A percentile compares a stretch with the other conserved stretches of the same genome.
phyloP scores from a whole-genome alignment of 92 coral and sea anemone genomes.

The Isaurus tuberculatus region DNA sequence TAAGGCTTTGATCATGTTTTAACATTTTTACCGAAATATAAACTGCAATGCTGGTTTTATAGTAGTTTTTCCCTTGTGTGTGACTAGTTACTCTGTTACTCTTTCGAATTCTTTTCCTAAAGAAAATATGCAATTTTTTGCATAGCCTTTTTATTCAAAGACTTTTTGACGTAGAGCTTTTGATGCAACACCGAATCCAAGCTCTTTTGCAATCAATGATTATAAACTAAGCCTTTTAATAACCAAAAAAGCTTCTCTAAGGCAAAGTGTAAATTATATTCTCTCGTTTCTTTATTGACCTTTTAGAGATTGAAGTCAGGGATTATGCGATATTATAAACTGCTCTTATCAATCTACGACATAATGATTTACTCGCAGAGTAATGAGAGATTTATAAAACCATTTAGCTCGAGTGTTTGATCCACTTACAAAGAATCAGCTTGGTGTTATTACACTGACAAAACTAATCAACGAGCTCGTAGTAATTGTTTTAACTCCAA shows the following conservation, averaged over 20 bases:
- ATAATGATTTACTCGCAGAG: background rate
- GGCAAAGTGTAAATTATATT: background rate
- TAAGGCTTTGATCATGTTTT: too few relatives aligned
- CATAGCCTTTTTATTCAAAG: too few relatives aligned
- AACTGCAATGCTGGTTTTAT: too few relatives aligned
- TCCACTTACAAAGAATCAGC: background rate
- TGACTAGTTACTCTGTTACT: too few relatives aligned
- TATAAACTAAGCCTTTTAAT: background rate
- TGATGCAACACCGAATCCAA: background rate
- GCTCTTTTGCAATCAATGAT: background rate
- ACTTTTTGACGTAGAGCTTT: too few relatives aligned
- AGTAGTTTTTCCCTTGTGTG: too few relatives aligned
- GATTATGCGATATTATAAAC: background rate
- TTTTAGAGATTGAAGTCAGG: background rate
- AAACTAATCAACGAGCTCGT: conserved; percentile 49
- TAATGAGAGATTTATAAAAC: too few relatives aligned
- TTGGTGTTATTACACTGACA: conserved; percentile 3
- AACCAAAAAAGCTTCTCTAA: background rate
- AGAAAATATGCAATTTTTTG: too few relatives aligned
- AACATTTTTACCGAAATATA: too few relatives aligned
- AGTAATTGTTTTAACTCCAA: conserved; percentile 44
- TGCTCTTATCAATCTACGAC: background rate
- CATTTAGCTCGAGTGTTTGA: background rate
- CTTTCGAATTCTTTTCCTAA: too few relatives aligned
- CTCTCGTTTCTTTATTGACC: background rate